Base-by-base conservation (phyloP, 37 sponge, comb jelly and placozoan species). In the Ianthella basta region DNA sequence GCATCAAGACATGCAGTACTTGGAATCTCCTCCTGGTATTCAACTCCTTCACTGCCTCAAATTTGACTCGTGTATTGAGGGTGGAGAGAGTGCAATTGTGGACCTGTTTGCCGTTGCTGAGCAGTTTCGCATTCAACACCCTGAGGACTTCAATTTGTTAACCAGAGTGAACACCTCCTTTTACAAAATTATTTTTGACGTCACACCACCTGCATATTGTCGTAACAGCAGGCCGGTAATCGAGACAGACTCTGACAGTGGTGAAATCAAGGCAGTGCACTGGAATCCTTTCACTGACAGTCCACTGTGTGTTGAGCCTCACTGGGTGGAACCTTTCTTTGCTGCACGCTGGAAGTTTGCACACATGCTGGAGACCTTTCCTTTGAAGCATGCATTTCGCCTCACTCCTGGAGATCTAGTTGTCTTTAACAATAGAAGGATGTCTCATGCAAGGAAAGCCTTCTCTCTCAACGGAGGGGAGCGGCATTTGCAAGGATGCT, bases 11-110 rank as follows among this genome's bases (percentile, higher is more conserved):
- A 54, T 82, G 40, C 38, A 57, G 16, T 93, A 90, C 56, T 93
- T 88, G 65, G 91, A 93, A 56, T 90, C 94, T 4, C 91, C 91
- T 56, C 91, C 94, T 24, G 94, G 94, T 6, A 30, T 93, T 21
- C 91, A 88, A 70, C 55, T 90, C 21, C 83, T 93, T 3, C 91
- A 90, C 83, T 93, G 91, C 36, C 5, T 90, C 19, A 87, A 75
- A 23, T 20, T 44, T 90, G 94, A 93, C 57, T 50, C 50, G 15
- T 88, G 91, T 81, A 72, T 90, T 4, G 60, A 56, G 21, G 94
- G 94, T 0, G 94, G 94, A 53, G 82, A 82, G 65, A 86, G 81
- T 39, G 37, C 82, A 0, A 59, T 93, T 30, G 29, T 93, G 60
- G 94, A 93, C 55, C 14, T 57, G 18, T 66, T 74, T 34, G 63